Conservation (phyloP, 2,797 vertebrate genomes). For the Falco columbarius region DNA sequence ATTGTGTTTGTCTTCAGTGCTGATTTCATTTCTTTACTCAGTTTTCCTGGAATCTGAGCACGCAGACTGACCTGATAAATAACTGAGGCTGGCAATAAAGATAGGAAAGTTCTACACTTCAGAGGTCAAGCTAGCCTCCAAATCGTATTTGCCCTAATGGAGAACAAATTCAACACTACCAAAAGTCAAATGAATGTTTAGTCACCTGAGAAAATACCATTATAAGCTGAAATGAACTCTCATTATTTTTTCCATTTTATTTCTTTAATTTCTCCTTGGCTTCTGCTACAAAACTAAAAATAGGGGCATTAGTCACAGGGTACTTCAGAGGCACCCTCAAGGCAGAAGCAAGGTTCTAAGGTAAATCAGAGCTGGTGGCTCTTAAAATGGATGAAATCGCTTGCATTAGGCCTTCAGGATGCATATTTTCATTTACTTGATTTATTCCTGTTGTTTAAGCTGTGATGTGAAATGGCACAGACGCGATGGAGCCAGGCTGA, state of each 20-base stretch:
- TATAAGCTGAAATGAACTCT: conserved; percentile 62
- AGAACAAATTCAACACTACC: conserved; percentile 62
- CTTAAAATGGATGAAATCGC: conserved; percentile 37
- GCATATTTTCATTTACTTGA: conserved; percentile 65
- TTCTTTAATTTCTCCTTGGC: conserved; percentile 60
- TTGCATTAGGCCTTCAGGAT: conserved; percentile 59
- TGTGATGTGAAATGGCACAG: conserved; percentile 37
- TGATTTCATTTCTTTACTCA: conserved; percentile 58
- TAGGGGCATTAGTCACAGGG: conserved; percentile 34
- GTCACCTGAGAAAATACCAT: conserved; percentile 69
- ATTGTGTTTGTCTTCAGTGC: conserved; percentile 21
- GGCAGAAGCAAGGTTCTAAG: conserved; percentile 44
- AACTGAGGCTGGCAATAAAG: conserved; percentile 34
- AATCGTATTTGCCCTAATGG: conserved; percentile 62
- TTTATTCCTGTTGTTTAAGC: conserved; percentile 66
- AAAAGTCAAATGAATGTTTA: conserved; percentile 73
- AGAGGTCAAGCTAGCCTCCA: conserved; percentile 64
- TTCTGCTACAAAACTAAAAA: conserved; percentile 55
- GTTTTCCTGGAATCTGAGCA: conserved; percentile 56
- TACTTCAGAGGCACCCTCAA: conserved; percentile 47
- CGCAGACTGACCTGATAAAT: conserved; percentile 60
- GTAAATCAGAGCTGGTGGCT: conserved; percentile 61
- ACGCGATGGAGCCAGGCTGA: neutral
- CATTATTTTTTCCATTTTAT: conserved; percentile 66
- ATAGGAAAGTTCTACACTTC: conserved; percentile 54